These are phyloP conservation scores for Drosophila melanica DNA, from an alignment of 1,140 invertebrate species.

Conservation along the genomic window DNA sequence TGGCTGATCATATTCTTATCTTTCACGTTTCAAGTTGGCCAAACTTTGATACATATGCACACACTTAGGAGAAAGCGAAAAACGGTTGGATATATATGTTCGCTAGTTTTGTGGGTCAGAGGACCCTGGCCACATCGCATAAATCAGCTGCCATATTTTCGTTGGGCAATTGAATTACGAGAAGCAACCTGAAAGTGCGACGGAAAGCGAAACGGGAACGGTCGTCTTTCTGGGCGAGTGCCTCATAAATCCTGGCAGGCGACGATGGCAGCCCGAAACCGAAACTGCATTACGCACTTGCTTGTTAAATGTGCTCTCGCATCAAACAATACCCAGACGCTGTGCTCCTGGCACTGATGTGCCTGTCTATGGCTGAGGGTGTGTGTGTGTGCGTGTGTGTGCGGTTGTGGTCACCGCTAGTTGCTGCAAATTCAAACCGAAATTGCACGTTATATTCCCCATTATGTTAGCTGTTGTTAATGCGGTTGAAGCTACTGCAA, in stretches of 20 bases:
- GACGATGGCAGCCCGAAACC: slow-evolving; percentile 11
- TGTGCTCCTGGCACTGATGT: neutral
- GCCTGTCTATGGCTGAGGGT: neutral
- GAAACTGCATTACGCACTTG: slow-evolving; percentile 8
- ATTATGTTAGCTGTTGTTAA: slow-evolving; percentile 6
- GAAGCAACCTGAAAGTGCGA: slow-evolving; percentile 54
- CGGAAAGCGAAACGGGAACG: slow-evolving; percentile 39
- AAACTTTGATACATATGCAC: neutral
- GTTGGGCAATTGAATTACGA: slow-evolving; percentile 72
- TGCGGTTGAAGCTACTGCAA: slow-evolving; percentile 4
- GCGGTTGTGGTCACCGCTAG: neutral
- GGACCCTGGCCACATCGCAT: slow-evolving; percentile 29
- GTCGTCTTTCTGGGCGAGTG: slow-evolving; percentile 36
- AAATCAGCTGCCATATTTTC: slow-evolving; percentile 52
- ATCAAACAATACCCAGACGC: slow-evolving; percentile 18
- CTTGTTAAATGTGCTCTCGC: slow-evolving; percentile 25
- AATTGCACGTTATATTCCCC: neutral
- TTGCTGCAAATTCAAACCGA: slow-evolving; percentile 3
- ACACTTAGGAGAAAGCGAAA: neutral
- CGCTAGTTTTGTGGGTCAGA: slow-evolving; percentile 43
- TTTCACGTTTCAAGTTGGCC: neutral
- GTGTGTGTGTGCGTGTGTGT: neutral
- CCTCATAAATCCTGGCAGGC: slow-evolving; percentile 64
- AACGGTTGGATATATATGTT: slow-evolving; percentile 12
- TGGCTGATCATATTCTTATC: neutral